Conservation (phyloP, 2,113 vertebrate genomes). For the Limnothrissa miodon region DNA sequence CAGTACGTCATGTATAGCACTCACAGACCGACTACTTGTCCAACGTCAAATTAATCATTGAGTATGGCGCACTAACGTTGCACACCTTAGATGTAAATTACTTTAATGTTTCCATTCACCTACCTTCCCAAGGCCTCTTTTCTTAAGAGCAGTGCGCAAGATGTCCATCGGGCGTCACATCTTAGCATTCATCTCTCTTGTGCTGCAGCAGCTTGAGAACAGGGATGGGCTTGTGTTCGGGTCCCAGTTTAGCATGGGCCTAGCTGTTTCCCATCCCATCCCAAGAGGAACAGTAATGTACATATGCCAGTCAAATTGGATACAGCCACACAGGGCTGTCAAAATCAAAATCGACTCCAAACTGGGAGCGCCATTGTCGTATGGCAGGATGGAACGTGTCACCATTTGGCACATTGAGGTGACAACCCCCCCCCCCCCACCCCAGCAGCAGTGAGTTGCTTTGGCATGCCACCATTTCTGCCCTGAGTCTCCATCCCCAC, state of each 20-base stretch:
- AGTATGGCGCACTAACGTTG: not conserved
- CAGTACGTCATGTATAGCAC: not conserved
- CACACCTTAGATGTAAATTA: not conserved
- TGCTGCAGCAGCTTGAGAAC: not conserved
- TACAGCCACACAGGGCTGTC: not conserved
- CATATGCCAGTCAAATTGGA: not conserved
- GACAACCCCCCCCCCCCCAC: not conserved
- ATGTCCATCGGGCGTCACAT: not conserved
- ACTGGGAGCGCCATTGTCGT: not conserved
- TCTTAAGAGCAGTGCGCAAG: not conserved
- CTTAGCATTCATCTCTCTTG: not conserved
- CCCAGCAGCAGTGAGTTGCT: not conserved
- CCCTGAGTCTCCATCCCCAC: too few relatives aligned
- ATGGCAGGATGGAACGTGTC: not conserved
- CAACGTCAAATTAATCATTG: not conserved
- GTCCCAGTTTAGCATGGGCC: not conserved
- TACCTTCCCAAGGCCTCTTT: not conserved
- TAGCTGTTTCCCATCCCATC: conserved; percentile 16
- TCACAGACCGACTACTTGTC: not conserved
- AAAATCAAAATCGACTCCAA: conserved; percentile 6
- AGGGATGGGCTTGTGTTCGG: not conserved
- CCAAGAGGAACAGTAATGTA: not conserved
- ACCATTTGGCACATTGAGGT: not conserved
- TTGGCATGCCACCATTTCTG: not conserved
- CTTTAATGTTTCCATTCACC: not conserved